Base-by-base conservation (phyloP, 1,140 invertebrate species). In the Heliconius melpomene region DNA sequence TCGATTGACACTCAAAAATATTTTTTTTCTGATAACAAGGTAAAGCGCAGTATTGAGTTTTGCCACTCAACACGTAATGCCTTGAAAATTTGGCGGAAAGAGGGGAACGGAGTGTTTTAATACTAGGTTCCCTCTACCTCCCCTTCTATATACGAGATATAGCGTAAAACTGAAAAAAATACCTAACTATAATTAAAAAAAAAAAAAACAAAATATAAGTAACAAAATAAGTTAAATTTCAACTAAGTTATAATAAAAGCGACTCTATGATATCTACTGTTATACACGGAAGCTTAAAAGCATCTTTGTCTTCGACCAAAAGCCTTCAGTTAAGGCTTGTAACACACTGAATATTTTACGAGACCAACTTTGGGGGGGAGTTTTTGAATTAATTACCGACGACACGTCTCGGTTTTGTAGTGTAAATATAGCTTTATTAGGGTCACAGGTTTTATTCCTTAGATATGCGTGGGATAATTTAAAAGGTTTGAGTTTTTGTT, bases 311-410 rank as follows among this genome's bases (percentile, higher is more conserved):
- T 89, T 90, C 77, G 81, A 72, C 77, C 80, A 72, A 82, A 80
- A 80, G 82, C 79, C 79, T 77, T 80, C 82, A 83, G 83, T 84
- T 87, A 89, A 88, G 85, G 85, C 85, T 82, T 80, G 87, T 88
- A 85, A 82, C 86, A 90, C 85, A 85, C 82, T 91, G 90, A 88
- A 91, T 91, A 91, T 89, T 91, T 90, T 82, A 90, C 85, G 79
- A 83, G 76, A 73, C 72, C 80, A 79, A 86, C 79, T 80, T 75
- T 79, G 81, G 71, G 80, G 82, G 81, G 82, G 80, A 81, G 76
- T 78, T 82, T 82, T 81, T 75, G 80, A 78, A 78, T 81, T 81
- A 81, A 81, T 81, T 81, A 78, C 76, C 46, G n/a, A 78, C 32
- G 54, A 79, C 72, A 79, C 72, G 76, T 74, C 79, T 60, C 38